These are phyloP conservation scores for Empis stercorea DNA, from an alignment of 2,888 invertebrate genomes.

Conservation along the genomic window DNA sequence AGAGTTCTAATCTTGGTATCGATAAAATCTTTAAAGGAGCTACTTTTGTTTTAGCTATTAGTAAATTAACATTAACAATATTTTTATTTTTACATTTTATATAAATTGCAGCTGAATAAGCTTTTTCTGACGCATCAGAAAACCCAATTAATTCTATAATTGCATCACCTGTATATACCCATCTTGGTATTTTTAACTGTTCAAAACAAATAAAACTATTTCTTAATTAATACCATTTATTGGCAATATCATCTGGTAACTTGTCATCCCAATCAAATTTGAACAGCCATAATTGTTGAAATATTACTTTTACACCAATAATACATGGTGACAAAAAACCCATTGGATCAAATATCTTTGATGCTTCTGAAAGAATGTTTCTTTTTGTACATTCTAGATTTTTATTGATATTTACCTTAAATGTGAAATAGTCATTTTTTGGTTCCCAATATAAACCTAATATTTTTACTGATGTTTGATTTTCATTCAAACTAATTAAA, in stretches of 20 bases:
- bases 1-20: no score
- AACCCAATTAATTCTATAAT: not conserved
- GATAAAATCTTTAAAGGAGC: no score
- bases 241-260: not conserved
- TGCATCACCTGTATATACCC: not conserved
- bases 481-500: not conserved
- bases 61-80: not conserved
- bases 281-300: conserved; percentile 2
- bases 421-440: not conserved
- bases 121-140: not conserved
- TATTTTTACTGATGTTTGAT: not conserved
- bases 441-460: not conserved
- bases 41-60: not conserved
- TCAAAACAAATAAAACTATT: not conserved
- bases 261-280: conserved; percentile 4
- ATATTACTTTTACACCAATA: conserved; percentile 4
- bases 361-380: not conserved
- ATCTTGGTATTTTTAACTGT: not conserved
- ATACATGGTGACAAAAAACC: no score
- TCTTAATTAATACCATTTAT: not conserved
- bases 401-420: conserved; percentile 9
- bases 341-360: conserved; percentile 1
- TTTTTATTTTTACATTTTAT: not conserved
- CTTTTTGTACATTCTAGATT: not conserved
- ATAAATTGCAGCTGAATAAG: not conserved